These are phyloP conservation scores for Zoroaster sp. DNA, from an alignment of 53 echinoderm and acorn worm genomes.

Conservation along the genomic window DNA sequence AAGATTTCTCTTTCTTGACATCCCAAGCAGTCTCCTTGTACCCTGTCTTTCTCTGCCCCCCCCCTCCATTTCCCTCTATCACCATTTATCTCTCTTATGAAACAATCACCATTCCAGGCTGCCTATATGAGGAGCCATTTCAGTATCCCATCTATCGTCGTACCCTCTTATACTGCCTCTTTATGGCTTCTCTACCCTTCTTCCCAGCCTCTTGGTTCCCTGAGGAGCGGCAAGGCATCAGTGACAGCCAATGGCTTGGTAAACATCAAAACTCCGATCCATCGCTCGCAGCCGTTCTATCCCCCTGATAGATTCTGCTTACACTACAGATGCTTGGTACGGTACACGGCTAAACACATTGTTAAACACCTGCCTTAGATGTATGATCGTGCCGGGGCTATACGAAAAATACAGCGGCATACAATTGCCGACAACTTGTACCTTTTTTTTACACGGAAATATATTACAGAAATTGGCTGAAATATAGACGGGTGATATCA, in stretches of 20 bases:
- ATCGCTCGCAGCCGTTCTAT: conserved; percentile 39
- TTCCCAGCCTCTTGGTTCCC: neutral
- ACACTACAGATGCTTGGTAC: conserved; percentile 10
- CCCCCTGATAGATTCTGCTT: conserved; percentile 43
- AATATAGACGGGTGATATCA: conserved; percentile 1
- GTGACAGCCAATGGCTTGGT: conserved; percentile 58
- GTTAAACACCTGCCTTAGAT: conserved; percentile 24
- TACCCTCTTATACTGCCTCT: conserved; percentile 4
- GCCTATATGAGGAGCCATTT: neutral
- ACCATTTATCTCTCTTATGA: conserved; percentile 29
- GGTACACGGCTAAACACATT: neutral
- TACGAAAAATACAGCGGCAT: neutral
- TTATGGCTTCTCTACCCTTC: conserved; percentile 3
- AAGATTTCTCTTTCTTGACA: neutral
- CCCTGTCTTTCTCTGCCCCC: neutral
- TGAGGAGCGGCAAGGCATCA: conserved; percentile 47
- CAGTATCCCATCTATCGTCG: conserved; percentile 34
- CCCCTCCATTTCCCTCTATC: neutral
- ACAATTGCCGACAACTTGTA: neutral
- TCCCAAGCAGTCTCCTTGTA: neutral
- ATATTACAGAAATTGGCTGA: conserved; percentile 2
- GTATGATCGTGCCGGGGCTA: neutral
- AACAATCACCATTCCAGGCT: conserved; percentile 10
- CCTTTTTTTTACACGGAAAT: neutral
- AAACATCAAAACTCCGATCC: conserved; percentile 51